phyloP scores from a whole-genome alignment of 2,888 invertebrate species.

The Margaritifera margaritifera region DNA sequence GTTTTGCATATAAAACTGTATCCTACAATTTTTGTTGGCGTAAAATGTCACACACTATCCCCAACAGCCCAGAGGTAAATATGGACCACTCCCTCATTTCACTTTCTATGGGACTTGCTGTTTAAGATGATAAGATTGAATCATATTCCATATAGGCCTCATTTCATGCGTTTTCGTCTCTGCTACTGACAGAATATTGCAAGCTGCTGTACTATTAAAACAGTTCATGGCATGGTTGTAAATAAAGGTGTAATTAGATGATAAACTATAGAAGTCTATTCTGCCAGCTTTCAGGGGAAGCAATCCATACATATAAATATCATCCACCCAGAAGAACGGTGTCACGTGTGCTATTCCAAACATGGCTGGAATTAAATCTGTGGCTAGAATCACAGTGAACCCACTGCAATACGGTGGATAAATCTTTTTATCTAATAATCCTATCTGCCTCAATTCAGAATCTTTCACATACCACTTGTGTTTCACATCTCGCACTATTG shows the following conservation, averaged over 20 bases:
- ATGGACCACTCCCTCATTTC: no score
- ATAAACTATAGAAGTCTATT: background rate
- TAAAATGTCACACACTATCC: no score
- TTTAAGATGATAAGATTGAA: no score
- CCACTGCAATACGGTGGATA: constrained; percentile 60
- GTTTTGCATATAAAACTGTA: no score
- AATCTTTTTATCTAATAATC: background rate
- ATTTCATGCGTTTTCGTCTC: no score
- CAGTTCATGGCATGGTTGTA: background rate
- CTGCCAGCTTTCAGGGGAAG: constrained; percentile 18
- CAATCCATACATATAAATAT: constrained; percentile 57
- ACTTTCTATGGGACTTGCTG: no score
- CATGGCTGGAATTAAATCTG: constrained; percentile 40
- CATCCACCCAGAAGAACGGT: constrained; percentile 62
- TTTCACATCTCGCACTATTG: constrained; percentile 20
- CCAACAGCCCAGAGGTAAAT: no score
- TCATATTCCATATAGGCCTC: no score
- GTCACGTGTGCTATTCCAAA: constrained; percentile 33
- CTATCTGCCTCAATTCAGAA: constrained; percentile 14
- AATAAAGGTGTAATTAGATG: background rate
- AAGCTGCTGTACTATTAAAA: background rate
- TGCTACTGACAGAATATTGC: no score
- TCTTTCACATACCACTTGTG: constrained; percentile 35
- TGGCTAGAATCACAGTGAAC: constrained; percentile 41
- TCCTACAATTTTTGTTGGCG: no score